phyloP scores from a whole-genome alignment of 2,888 invertebrate species.

The Pristionchus japonicus region DNA sequence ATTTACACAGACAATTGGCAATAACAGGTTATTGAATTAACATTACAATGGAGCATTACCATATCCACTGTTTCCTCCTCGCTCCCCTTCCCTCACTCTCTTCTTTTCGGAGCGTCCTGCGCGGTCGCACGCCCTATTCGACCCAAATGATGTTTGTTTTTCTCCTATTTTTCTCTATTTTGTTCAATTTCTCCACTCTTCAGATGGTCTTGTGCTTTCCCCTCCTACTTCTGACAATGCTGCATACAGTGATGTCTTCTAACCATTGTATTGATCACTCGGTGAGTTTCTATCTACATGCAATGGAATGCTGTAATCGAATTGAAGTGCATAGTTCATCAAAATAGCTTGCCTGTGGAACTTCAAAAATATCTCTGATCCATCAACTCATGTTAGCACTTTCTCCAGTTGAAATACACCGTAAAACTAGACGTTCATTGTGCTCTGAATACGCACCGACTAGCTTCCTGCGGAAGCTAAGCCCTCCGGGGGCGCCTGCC shows the following conservation, averaged over 20 bases:
- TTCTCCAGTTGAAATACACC: too few relatives aligned
- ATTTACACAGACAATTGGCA: neutral
- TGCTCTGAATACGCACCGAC: too few relatives aligned
- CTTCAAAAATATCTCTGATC: too few relatives aligned
- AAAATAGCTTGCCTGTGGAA: too few relatives aligned
- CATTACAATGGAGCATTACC: neutral
- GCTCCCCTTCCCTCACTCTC: neutral
- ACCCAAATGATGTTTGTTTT: slow-evolving; percentile 9
- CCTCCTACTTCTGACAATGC: neutral
- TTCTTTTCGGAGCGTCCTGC: neutral
- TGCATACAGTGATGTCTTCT: slow-evolving; percentile 4
- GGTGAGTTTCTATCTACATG: neutral
- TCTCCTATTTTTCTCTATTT: neutral
- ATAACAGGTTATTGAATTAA: neutral
- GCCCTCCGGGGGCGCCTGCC: too few relatives aligned
- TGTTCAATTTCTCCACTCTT: neutral
- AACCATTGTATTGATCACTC: neutral
- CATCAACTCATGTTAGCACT: too few relatives aligned
- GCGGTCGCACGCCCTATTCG: slow-evolving; percentile 4
- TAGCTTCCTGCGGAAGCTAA: too few relatives aligned
- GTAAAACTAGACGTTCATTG: too few relatives aligned
- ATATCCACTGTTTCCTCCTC: neutral
- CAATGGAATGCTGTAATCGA: neutral
- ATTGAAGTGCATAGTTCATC: too few relatives aligned
- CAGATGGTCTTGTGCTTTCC: slow-evolving; percentile 23